Percentiles rank a stretch among this genome's conserved stretches.
Conservation (phyloP, 2,888 invertebrate species). For the Halictus ligatus region DNA sequence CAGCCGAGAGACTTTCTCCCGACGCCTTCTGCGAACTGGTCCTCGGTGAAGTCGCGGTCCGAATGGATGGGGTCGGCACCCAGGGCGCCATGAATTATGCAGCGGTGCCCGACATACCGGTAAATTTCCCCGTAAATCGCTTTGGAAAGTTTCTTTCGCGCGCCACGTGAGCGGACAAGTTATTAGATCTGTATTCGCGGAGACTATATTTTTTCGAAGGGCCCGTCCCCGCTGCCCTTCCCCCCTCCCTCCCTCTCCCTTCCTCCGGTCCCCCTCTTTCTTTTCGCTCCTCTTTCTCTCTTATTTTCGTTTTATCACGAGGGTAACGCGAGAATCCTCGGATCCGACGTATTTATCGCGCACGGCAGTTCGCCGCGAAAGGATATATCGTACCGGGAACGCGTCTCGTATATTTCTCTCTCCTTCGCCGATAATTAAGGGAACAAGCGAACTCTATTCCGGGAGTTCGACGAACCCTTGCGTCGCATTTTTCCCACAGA, state of each 20-base stretch:
- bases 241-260: neutral
- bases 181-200: conserved; percentile 65
- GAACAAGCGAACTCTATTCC: conserved; percentile 27
- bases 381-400: conserved; percentile 49
- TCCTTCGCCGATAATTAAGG: conserved; percentile 24
- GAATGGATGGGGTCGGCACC: conserved; percentile 66
- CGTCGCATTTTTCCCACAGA: neutral
- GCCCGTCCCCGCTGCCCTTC: conserved; percentile 29
- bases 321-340: conserved; percentile 62
- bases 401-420: conserved; percentile 40
- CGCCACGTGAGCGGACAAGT: conserved; percentile 63
- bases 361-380: conserved; percentile 33
- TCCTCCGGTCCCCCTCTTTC: conserved; percentile 8
- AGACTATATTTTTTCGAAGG: conserved; percentile 59
- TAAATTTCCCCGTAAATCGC: conserved; percentile 69
- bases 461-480: neutral
- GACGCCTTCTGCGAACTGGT: conserved; percentile 62
- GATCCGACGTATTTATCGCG: conserved; percentile 63
- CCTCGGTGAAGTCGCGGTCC: conserved; percentile 53
- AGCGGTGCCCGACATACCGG: conserved; percentile 67
- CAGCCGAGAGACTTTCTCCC: conserved; percentile 45
- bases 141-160: conserved; percentile 64
- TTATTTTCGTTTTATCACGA: conserved; percentile 30
- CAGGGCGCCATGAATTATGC: conserved; percentile 68
- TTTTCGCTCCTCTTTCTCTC: neutral